These are phyloP conservation scores for Pardosa pseudoannulata DNA, from an alignment of 2,888 invertebrate species.

Conservation along the genomic window DNA sequence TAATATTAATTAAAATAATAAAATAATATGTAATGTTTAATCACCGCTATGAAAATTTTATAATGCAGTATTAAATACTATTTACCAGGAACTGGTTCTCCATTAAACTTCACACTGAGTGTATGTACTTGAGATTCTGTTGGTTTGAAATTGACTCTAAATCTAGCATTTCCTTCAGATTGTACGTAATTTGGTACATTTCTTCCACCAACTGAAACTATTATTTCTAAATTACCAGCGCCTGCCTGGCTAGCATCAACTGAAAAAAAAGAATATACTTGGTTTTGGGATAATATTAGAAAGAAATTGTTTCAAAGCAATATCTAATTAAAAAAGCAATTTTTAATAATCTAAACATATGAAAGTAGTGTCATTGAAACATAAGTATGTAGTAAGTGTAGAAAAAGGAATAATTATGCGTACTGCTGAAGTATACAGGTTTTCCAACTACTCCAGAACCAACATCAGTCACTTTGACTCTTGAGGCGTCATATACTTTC, in stretches of 20 bases:
- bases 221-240: slow-evolving; percentile 97
- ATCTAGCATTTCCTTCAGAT: slow-evolving; percentile 96
- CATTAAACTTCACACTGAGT: slow-evolving; percentile 95
- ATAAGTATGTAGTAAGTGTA: too few relatives aligned
- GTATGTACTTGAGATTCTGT: slow-evolving; percentile 91
- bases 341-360: too few relatives aligned
- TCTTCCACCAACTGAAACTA: slow-evolving; percentile 95
- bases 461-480: slow-evolving; percentile 96
- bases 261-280: slow-evolving; percentile 74
- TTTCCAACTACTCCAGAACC: slow-evolving; percentile 93
- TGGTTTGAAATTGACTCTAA: slow-evolving; percentile 95
- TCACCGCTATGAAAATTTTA: too few relatives aligned
- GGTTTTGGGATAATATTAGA: background rate
- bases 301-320: too few relatives aligned
- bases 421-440: slow-evolving; percentile 95
- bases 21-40: background rate
- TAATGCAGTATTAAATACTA: background rate
- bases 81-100: slow-evolving; percentile 92
- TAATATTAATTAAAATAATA: slow-evolving; percentile 75
- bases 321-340: background rate
- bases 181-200: slow-evolving; percentile 99
- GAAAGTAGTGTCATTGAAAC: too few relatives aligned
- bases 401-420: slow-evolving; percentile 76
- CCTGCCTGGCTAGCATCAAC: slow-evolving; percentile 84
- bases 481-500: slow-evolving; percentile 95